Evolutionary conservation across 2,113 vertebrate genomes (phyloP), one percentile per base, ranked within the genome.

Genomic region (Pyxicephalus adspersus): DNA sequence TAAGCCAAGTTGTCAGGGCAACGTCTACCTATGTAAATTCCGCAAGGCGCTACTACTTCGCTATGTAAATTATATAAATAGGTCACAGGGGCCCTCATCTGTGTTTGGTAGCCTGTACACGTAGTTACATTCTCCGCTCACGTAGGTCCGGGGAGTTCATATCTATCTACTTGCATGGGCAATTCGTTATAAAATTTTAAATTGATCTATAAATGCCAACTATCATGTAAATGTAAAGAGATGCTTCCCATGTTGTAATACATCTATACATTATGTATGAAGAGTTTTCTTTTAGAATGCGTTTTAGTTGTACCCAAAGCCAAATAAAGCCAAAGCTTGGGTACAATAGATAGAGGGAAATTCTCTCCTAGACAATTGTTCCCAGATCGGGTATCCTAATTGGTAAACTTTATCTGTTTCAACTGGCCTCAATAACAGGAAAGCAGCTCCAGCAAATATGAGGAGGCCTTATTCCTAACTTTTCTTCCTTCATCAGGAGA

Each of bases 1-100:
- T 45, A 72, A 58, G 67, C 34, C 78, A 72, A 67, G 57, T 80
- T 71, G 57, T 71, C 78, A 72, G 78, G 77, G 67, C 58, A 80
- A 72, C 67, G 34, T 29, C n/a, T 64, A 80, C 78, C 77, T 72
- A 72, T 34, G 58, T 70, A 64, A 63, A 64, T 80, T 63, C 50
- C 28, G 25, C 61, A 55, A 67, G 51, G 29, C 52, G n/a, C 64
- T 51, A 45, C 52, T 60, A 60, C 34, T 23, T 68, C 8, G 22
- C 45, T 55, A 60, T 80, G 78, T 64, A 80, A 80, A 72, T 54
- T 18, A 80, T 57, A 64, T 23, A 34, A 34, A 64, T 80, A 19
- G 20, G 51, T 13, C n/a, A 22, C 15, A 6, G 20, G 26, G 29
- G 29, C 8, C 4, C 29, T 8, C 11, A 29, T 11, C 20, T 22